Conservation (phyloP, 1,140 invertebrate species). For the Aculops lycopersici region DNA sequence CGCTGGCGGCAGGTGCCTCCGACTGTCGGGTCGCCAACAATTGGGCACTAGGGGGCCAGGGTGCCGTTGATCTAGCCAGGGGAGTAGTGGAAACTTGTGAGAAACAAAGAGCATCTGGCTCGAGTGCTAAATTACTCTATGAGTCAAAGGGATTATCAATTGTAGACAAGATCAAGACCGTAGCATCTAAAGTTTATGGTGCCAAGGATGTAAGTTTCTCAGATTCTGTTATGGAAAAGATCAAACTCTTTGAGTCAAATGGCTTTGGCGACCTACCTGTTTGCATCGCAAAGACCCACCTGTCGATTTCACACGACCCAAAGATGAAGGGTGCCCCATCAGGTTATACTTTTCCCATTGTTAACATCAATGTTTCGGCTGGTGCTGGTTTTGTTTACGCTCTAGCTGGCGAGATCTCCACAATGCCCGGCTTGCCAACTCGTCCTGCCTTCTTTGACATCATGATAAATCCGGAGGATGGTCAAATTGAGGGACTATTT, state of each 20-base stretch:
- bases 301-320: conserved; percentile 64
- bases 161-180: conserved; percentile 47
- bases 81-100: conserved; percentile 44
- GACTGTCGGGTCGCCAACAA: conserved; percentile 56
- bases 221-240: conserved; percentile 23
- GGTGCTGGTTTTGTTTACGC: conserved; percentile 84
- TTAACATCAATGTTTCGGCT: conserved; percentile 55
- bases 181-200: conserved; percentile 85
- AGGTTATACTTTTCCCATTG: conserved; percentile 50
- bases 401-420: conserved; percentile 60
- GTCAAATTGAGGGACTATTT: conserved; percentile 62
- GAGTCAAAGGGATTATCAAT: neutral
- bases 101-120: neutral
- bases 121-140: neutral
- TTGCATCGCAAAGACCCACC: conserved; percentile 92
- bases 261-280: conserved; percentile 70
- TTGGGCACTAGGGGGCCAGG: conserved; percentile 61
- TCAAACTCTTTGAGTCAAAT: conserved; percentile 24
- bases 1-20: conserved; percentile 39
- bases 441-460: conserved; percentile 89
- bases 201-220: conserved; percentile 45
- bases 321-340: conserved; percentile 45
- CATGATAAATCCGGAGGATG: conserved; percentile 57
- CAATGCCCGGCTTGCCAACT: conserved; percentile 76
- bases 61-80: conserved; percentile 49